Conservation (phyloP, 2,888 invertebrate genomes). For the Pandemis heparana region DNA sequence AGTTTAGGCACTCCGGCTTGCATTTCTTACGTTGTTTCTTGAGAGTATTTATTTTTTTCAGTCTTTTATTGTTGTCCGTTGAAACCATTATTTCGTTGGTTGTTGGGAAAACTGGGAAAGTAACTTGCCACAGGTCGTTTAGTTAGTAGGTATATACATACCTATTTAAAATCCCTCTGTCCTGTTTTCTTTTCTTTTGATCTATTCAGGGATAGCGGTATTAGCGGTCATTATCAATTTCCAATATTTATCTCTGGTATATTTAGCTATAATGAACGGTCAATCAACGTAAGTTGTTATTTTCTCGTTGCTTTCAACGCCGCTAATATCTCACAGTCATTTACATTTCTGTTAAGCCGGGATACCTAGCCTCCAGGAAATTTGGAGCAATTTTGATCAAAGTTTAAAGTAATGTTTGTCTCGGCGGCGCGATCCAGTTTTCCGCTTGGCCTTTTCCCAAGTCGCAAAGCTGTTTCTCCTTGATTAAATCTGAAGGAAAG, state of each 20-base stretch:
- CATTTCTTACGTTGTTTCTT: conserved; percentile 6
- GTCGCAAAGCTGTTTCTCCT: conserved; percentile 60
- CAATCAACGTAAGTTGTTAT: conserved; percentile 7
- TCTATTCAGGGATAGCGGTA: conserved; percentile 23
- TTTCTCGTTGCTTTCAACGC: background rate
- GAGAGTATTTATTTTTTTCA: background rate
- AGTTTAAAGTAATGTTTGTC: conserved; percentile 19
- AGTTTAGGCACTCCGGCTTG: conserved; percentile 15
- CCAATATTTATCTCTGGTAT: background rate
- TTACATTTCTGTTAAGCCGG: conserved; percentile 22
- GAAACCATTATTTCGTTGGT: background rate
- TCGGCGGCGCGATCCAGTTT: conserved; percentile 49
- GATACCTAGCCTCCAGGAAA: conserved; percentile 10
- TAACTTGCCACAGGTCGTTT: background rate
- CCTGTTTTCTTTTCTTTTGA: background rate
- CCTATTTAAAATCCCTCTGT: background rate
- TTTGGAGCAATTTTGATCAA: conserved; percentile 24
- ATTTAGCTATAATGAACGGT: conserved; percentile 15
- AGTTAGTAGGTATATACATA: too few relatives aligned
- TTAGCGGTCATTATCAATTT: conserved; percentile 18
- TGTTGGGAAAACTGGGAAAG: background rate
- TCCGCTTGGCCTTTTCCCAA: conserved; percentile 73
- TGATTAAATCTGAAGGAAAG: conserved; percentile 57
- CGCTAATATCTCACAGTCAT: background rate
- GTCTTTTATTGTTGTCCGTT: background rate